Conservation (phyloP, 53 echinoderm and acorn worm species). For the Astropecten irregularis region DNA sequence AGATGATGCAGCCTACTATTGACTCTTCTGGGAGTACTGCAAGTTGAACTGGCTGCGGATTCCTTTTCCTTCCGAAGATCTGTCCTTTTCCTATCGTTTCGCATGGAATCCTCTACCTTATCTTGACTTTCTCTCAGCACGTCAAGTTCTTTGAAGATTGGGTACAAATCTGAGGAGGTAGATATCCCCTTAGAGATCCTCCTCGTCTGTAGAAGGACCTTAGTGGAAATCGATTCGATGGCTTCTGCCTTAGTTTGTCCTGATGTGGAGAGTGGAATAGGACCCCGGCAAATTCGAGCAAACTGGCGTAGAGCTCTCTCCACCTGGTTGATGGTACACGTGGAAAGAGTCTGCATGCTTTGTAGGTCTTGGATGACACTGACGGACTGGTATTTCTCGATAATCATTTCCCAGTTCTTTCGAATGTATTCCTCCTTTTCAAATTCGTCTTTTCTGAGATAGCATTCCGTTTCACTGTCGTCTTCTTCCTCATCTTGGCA, state of each 20-base stretch:
- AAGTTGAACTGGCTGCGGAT: not conserved
- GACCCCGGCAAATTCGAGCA: conserved; percentile 38
- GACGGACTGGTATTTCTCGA: conserved; percentile 1
- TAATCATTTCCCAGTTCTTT: not conserved
- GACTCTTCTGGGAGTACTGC: not conserved
- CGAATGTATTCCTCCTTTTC: conserved; percentile 13
- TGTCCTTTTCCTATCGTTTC: conserved; percentile 4
- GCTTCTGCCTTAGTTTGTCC: conserved; percentile 46
- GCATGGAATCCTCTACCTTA: conserved; percentile 27
- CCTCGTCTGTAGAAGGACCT: conserved; percentile 13
- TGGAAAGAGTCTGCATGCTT: conserved; percentile 30
- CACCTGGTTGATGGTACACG: conserved; percentile 37
- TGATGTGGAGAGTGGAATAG: conserved; percentile 24
- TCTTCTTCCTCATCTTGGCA: conserved; percentile 27
- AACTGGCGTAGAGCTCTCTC: conserved; percentile 43
- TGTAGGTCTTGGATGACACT: conserved; percentile 31
- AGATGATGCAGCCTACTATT: conserved; percentile 6
- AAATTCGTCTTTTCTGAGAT: conserved; percentile 26
- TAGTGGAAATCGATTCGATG: not conserved
- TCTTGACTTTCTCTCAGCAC: conserved; percentile 34
- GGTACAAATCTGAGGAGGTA: conserved; percentile 38
- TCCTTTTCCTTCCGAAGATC: no score
- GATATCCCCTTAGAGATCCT: conserved; percentile 5
- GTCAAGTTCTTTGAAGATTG: conserved; percentile 34
- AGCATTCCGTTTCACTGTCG: conserved; percentile 7